Conservation (phyloP, 1,140 invertebrate genomes). For the Ylistrum balloti region DNA sequence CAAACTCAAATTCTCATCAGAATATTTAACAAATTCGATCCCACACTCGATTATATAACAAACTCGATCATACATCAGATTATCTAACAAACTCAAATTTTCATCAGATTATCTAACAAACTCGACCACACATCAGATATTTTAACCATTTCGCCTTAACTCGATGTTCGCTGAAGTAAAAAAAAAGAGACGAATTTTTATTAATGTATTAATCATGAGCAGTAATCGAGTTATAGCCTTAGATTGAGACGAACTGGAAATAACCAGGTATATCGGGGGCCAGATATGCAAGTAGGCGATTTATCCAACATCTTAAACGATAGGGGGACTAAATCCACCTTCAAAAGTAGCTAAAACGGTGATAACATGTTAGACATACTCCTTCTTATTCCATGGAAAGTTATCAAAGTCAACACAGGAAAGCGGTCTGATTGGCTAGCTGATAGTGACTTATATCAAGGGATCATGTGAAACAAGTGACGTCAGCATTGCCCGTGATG, state of each 20-base stretch:
- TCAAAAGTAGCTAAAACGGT: not conserved
- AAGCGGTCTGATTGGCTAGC: not conserved
- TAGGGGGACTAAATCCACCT: not conserved
- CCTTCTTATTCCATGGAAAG: slow-evolving; percentile 3
- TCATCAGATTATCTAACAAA: too few species aligned
- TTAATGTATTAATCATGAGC: too few species aligned
- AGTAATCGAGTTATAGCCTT: too few species aligned
- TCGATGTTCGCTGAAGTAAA: too few species aligned
- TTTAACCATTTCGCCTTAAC: too few species aligned
- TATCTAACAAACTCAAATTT: too few species aligned
- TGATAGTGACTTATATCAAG: not conserved
- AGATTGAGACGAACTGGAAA: not conserved
- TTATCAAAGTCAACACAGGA: slow-evolving; percentile 20
- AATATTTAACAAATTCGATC: too few species aligned
- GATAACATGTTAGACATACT: not conserved
- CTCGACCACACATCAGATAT: too few species aligned
- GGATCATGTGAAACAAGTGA: not conserved
- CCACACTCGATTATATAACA: too few species aligned
- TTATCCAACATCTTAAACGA: not conserved
- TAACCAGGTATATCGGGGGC: not conserved
- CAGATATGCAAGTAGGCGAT: not conserved
- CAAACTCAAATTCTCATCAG: too few species aligned
- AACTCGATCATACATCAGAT: too few species aligned
- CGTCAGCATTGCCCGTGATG: not conserved
- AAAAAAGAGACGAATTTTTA: too few species aligned